These are phyloP conservation scores for Climacteris rufus DNA, from an alignment of 2,113 vertebrate species.

Conservation along the genomic window DNA sequence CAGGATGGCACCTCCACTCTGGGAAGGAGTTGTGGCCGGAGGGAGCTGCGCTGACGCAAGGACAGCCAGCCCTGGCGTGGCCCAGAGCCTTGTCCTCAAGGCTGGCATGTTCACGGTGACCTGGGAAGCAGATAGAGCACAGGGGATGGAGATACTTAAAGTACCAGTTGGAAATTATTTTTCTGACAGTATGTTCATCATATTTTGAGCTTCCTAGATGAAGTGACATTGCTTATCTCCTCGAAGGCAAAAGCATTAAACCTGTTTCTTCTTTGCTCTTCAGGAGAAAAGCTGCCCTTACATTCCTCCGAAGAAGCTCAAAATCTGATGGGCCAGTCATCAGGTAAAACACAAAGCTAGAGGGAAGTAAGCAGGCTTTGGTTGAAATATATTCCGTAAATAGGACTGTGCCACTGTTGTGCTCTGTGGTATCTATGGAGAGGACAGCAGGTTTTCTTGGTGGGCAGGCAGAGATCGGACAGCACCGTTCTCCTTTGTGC, in stretches of 20 bases:
- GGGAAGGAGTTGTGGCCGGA: neutral
- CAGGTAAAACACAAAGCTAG: constrained; percentile 74
- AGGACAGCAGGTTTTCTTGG: neutral
- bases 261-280: constrained; percentile 84
- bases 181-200: constrained; percentile 65
- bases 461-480: neutral
- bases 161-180: constrained; percentile 14
- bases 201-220: constrained; percentile 84
- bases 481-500: neutral
- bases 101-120: neutral
- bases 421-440: neutral
- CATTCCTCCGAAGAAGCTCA: constrained; percentile 88
- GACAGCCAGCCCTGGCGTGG: neutral
- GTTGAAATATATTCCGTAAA: neutral
- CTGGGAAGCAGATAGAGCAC: neutral
- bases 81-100: neutral
- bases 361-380: constrained; percentile 37
- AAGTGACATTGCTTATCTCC: constrained; percentile 81
- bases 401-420: neutral
- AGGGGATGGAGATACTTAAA: neutral
- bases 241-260: constrained; percentile 81
- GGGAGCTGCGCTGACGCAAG: rapidly evolving
- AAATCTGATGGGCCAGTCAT: constrained; percentile 85
- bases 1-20: rapidly evolving
- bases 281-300: constrained; percentile 87